Conservation (phyloP, 1,140 invertebrate genomes). For the Drosophila kurseongensis region DNA sequence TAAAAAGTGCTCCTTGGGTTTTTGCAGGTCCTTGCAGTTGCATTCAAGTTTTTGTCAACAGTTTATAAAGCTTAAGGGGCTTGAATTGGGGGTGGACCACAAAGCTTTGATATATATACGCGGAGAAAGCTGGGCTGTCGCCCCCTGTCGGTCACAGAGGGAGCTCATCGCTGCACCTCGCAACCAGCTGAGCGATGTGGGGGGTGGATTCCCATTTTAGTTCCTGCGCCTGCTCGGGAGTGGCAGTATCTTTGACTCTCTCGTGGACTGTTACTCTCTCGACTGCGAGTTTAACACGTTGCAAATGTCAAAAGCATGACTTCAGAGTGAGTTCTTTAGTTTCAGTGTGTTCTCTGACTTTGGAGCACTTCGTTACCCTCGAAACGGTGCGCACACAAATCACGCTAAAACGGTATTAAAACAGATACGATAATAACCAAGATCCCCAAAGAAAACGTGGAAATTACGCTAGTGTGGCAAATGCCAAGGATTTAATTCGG, state of each 20-base stretch:
- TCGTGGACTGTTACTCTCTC: constrained; percentile 6
- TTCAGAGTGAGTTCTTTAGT: constrained; percentile 43
- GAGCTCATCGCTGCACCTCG: neutral
- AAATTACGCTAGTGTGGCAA: constrained; percentile 6
- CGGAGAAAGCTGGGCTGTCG: neutral
- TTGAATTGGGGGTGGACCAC: neutral
- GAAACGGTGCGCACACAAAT: constrained; percentile 32
- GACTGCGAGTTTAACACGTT: constrained; percentile 38
- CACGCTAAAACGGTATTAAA: constrained; percentile 28
- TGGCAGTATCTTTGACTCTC: constrained; percentile 1
- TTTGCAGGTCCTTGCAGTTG: too few species aligned
- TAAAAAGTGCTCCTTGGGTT: too few species aligned
- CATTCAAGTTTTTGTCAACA: too few species aligned
- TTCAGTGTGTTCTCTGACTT: constrained; percentile 66
- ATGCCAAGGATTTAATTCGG: neutral
- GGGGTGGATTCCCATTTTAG: neutral
- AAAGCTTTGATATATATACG: neutral
- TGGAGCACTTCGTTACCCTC: constrained; percentile 41
- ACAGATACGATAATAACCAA: constrained; percentile 25
- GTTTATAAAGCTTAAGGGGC: too few species aligned
- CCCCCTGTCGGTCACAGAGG: neutral
- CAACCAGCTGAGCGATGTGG: constrained; percentile 3
- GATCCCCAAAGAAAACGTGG: neutral
- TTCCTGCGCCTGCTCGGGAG: constrained; percentile 14
- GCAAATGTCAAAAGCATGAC: constrained; percentile 62